Percentiles rank a stretch among this genome's conserved stretches.
Conservation (phyloP, 2,888 invertebrate species). For the Craniophora ligustri region DNA sequence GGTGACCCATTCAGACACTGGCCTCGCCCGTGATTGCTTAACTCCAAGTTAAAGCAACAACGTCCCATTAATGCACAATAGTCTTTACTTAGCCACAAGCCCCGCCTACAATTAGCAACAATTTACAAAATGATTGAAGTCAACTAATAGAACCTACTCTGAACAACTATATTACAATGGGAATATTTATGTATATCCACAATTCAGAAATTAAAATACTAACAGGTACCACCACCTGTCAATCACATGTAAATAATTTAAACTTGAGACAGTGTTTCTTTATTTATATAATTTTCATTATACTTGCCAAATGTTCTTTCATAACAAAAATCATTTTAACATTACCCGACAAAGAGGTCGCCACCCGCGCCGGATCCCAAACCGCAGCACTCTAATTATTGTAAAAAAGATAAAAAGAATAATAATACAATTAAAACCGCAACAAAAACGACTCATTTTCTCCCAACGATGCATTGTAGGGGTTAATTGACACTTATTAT, state of each 20-base stretch:
- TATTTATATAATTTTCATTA: conserved; percentile 32
- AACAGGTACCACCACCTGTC: conserved; percentile 32
- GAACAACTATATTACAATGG: no score
- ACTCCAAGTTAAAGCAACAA: no score
- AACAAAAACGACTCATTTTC: conserved; percentile 62
- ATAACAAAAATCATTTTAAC: conserved; percentile 65
- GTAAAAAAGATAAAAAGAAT: conserved; percentile 36
- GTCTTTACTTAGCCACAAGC: no score
- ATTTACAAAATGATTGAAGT: no score
- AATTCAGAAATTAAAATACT: not conserved
- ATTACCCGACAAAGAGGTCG: conserved; percentile 61
- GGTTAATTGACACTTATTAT: conserved; percentile 61
- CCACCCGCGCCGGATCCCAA: conserved; percentile 19
- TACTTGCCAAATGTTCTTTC: conserved; percentile 59
- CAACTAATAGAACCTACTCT: no score
- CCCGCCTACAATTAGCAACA: no score
- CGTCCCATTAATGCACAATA: no score
- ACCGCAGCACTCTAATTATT: conserved; percentile 46
- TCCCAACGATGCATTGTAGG: conserved; percentile 53
- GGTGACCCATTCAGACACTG: no score
- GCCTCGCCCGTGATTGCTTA: no score
- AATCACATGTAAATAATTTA: conserved; percentile 45
- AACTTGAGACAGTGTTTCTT: conserved; percentile 36
- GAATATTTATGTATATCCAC: not conserved
- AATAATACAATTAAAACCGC: conserved; percentile 75